Percentiles rank a stretch among this genome's conserved stretches.
Conservation (phyloP, 1,140 invertebrate species). For the Pectinophora gossypiella region DNA sequence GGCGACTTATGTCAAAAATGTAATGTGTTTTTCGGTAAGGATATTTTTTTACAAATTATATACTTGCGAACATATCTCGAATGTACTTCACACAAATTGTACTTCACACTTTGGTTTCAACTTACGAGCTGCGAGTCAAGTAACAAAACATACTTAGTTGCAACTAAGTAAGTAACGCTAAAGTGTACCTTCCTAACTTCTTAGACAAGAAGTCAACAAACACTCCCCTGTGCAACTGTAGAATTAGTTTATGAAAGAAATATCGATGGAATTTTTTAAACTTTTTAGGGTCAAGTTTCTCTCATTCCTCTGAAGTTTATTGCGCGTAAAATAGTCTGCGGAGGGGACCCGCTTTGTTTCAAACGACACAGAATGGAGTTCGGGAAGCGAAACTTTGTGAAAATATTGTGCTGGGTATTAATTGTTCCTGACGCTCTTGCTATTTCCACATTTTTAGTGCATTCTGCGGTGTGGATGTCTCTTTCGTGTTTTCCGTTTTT, state of each 20-base stretch:
- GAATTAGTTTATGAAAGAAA: constrained; percentile 7
- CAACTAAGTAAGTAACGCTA: background rate
- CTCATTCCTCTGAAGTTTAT: constrained; percentile 32
- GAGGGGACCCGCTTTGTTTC: constrained; percentile 43
- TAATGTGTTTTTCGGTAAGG: no score
- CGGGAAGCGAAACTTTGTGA: constrained; percentile 45
- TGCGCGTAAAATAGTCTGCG: constrained; percentile 47
- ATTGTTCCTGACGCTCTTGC: constrained; percentile 33
- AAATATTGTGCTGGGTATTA: constrained; percentile 59
- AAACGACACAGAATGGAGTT: constrained; percentile 34
- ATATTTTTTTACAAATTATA: no score
- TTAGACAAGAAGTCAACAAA: constrained; percentile 35
- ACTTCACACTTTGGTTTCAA: no score
- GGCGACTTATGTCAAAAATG: no score
- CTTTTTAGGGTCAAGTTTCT: constrained; percentile 19
- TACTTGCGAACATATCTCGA: no score
- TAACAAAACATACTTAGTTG: background rate
- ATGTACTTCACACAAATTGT: no score
- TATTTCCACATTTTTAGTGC: background rate
- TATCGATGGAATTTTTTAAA: constrained; percentile 23
- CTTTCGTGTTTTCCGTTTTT: background rate
- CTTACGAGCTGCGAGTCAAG: background rate
- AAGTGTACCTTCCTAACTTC: constrained; percentile 32
- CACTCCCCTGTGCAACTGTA: background rate
- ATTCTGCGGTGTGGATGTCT: background rate